Conservation (phyloP, 2,113 vertebrate species). For the Mastomys natalensis region DNA sequence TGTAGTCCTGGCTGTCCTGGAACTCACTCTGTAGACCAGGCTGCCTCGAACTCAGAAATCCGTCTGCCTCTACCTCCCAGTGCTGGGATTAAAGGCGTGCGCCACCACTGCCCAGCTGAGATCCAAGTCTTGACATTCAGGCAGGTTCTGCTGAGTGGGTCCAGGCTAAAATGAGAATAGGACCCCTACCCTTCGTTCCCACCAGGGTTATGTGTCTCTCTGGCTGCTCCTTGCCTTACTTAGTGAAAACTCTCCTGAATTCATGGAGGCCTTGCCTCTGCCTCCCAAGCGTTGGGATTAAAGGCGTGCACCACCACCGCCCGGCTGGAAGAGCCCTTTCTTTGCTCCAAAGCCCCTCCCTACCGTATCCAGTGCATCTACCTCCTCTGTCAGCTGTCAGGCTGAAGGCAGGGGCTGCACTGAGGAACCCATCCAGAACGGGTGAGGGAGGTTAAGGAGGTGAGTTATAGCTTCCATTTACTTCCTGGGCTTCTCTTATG, state of each 20-base stretch:
- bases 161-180: too few relatives aligned
- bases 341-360: neutral
- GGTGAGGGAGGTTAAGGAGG: neutral
- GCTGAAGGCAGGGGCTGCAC: accelerated
- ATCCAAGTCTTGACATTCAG: neutral
- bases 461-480: neutral
- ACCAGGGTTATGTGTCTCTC: neutral
- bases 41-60: too few relatives aligned
- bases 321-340: neutral
- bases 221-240: neutral
- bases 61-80: too few relatives aligned
- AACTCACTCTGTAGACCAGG: too few relatives aligned
- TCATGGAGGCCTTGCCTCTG: neutral
- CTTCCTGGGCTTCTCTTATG: neutral
- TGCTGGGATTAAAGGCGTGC: too few relatives aligned
- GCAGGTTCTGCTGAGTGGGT: neutral
- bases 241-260: neutral
- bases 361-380: neutral
- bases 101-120: neutral
- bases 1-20: too few relatives aligned
- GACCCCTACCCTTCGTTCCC: neutral
- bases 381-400: neutral
- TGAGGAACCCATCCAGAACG: neutral
- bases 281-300: too few relatives aligned
- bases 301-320: too few relatives aligned